Conservation (phyloP, 2,888 invertebrate species). For the Mylabris sibirica region DNA sequence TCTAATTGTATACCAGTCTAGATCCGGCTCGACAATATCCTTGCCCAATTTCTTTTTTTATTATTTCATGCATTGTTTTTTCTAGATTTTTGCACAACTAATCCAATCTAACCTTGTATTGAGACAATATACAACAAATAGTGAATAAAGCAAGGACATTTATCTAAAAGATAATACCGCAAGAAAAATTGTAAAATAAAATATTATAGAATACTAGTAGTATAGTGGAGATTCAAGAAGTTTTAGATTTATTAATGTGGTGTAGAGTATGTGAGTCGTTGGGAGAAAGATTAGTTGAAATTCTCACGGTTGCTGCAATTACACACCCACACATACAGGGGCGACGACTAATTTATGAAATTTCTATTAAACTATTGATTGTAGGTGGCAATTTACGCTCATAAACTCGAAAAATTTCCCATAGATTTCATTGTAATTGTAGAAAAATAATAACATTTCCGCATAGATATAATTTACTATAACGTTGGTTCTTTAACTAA, state of each 20-base stretch:
- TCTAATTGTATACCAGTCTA: neutral
- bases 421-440: neutral
- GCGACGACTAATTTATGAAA: constrained; percentile 7
- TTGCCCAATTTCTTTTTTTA: constrained; percentile 7
- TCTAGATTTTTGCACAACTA: neutral
- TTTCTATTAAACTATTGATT: neutral
- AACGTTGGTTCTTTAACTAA: neutral
- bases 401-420: neutral
- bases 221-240: too few species aligned
- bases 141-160: neutral
- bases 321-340: neutral
- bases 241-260: neutral
- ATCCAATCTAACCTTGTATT: neutral
- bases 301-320: constrained; percentile 11
- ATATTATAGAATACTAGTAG: too few species aligned
- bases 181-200: neutral
- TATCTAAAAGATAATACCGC: neutral
- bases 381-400: neutral
- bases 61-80: neutral
- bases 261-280: neutral
- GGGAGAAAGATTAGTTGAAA: neutral
- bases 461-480: neutral
- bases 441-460: neutral
- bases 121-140: too few species aligned
- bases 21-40: constrained; percentile 5